Conservation (phyloP, 2,888 invertebrate genomes). For the Polydrusus cervinus region DNA sequence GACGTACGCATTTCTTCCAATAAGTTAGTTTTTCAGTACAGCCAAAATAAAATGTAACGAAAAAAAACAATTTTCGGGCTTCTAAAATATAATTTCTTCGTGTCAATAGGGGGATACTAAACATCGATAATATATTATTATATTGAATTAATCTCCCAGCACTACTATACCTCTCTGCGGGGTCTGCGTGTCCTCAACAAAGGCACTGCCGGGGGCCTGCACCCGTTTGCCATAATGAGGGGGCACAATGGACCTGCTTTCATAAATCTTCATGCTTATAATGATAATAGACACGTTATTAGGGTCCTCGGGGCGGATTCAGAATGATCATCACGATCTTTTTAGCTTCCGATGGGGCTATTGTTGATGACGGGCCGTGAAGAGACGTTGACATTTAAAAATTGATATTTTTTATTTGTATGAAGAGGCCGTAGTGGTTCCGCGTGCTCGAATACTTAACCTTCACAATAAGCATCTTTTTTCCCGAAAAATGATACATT, state of each 20-base stretch:
- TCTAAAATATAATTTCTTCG: too few relatives aligned
- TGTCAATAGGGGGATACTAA: too few relatives aligned
- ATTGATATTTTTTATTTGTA: neutral
- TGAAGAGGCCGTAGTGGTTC: too few relatives aligned
- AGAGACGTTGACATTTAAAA: constrained; percentile 10
- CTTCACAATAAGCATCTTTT: too few relatives aligned
- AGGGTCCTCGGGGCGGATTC: constrained; percentile 27
- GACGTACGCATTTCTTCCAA: too few relatives aligned
- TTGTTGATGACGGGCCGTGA: constrained; percentile 16
- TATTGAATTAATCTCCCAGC: too few relatives aligned
- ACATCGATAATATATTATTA: too few relatives aligned
- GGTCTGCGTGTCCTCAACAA: constrained; percentile 37
- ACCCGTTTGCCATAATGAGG: constrained; percentile 51
- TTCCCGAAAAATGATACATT: too few relatives aligned
- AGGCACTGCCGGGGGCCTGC: constrained; percentile 44
- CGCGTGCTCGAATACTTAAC: too few relatives aligned
- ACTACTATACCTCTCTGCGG: constrained; percentile 26
- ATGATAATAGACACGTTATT: constrained; percentile 44
- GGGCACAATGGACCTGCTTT: constrained; percentile 41
- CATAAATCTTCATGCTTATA: constrained; percentile 30
- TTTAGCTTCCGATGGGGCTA: constrained; percentile 31
- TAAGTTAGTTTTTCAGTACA: too few relatives aligned
- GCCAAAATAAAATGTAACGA: too few relatives aligned
- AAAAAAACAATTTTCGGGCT: too few relatives aligned
- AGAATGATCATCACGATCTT: constrained; percentile 9